Conservation (phyloP, 1,140 invertebrate species). For the Pseudomyrmex pallidus region DNA sequence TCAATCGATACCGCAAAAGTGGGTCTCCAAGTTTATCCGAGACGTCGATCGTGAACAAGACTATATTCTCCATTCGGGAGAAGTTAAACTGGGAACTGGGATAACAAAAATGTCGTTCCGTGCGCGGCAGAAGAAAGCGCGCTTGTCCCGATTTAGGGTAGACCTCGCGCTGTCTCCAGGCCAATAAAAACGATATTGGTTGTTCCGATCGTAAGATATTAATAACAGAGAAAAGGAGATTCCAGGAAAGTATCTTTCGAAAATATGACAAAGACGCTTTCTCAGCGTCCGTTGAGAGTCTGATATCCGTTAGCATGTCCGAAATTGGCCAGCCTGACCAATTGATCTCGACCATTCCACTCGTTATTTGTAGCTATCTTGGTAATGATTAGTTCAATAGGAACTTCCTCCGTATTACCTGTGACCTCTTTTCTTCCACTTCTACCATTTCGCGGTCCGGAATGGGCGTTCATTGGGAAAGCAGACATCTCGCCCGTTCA, state of each 20-base stretch:
- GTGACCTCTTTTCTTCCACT: conserved; percentile 73
- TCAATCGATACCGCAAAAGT: background rate
- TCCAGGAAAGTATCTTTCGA: background rate
- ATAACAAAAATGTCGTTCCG: conserved; percentile 18
- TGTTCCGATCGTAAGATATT: background rate
- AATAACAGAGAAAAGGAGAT: conserved; percentile 6
- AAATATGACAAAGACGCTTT: background rate
- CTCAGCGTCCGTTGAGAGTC: background rate
- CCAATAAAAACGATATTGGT: background rate
- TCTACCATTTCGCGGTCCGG: conserved; percentile 60
- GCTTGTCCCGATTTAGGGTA: background rate
- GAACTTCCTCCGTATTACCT: conserved; percentile 74
- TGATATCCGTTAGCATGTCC: conserved; percentile 2
- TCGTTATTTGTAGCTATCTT: conserved; percentile 73
- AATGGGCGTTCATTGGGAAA: conserved; percentile 60
- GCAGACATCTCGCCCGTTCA: background rate
- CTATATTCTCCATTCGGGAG: background rate
- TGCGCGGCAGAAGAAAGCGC: background rate
- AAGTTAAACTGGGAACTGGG: conserved; percentile 41
- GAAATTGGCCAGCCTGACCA: conserved; percentile 66
- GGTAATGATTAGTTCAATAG: conserved; percentile 75
- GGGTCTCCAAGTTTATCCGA: background rate
- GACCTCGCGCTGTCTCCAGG: background rate
- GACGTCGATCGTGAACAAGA: background rate
- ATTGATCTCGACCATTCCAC: conserved; percentile 65